A percentile compares a stretch with the other conserved stretches of the same genome.
Conservation (phyloP, 1,140 invertebrate genomes). For the Bilobella aurantiaca region DNA sequence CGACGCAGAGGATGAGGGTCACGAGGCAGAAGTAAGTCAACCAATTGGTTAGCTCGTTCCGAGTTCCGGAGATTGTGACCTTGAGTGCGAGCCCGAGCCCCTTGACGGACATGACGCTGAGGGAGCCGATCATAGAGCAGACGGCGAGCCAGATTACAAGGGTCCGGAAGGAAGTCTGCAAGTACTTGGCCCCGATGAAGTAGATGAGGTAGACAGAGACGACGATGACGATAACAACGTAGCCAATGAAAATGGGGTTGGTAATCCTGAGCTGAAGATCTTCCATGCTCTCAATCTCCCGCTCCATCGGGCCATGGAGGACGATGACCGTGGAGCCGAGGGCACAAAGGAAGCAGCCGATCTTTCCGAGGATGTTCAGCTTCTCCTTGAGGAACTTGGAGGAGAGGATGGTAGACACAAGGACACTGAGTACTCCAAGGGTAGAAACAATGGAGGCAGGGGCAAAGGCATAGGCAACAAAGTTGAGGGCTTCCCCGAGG, state of each 20-base stretch:
- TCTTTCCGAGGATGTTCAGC: conserved; percentile 83
- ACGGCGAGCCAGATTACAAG: conserved; percentile 44
- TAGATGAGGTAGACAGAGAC: conserved; percentile 57
- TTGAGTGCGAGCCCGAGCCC: conserved; percentile 75
- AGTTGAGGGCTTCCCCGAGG: conserved; percentile 86
- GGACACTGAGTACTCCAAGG: conserved; percentile 83
- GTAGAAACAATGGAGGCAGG: conserved; percentile 92
- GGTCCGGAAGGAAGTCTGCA: conserved; percentile 27
- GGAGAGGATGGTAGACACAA: conserved; percentile 79
- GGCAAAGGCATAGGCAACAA: conserved; percentile 91
- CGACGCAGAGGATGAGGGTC: conserved; percentile 63
- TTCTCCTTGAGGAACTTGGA: conserved; percentile 81
- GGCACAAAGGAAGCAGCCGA: conserved; percentile 85
- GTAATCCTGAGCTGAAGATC: conserved; percentile 62
- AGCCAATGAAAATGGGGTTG: conserved; percentile 66
- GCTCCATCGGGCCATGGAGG: conserved; percentile 85
- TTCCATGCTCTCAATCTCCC: conserved; percentile 66
- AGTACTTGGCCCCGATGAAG: conserved; percentile 50
- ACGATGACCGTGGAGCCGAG: conserved; percentile 87
- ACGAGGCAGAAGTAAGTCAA: conserved; percentile 70
- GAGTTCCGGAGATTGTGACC: conserved; percentile 58
- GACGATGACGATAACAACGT: conserved; percentile 58
- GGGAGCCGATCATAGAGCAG: conserved; percentile 81
- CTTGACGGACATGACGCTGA: conserved; percentile 92
- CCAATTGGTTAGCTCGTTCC: conserved; percentile 55